Evolutionary conservation across 2,113 vertebrate species (phyloP).

Genomic region (Phrynosoma platyrhinos): DNA sequence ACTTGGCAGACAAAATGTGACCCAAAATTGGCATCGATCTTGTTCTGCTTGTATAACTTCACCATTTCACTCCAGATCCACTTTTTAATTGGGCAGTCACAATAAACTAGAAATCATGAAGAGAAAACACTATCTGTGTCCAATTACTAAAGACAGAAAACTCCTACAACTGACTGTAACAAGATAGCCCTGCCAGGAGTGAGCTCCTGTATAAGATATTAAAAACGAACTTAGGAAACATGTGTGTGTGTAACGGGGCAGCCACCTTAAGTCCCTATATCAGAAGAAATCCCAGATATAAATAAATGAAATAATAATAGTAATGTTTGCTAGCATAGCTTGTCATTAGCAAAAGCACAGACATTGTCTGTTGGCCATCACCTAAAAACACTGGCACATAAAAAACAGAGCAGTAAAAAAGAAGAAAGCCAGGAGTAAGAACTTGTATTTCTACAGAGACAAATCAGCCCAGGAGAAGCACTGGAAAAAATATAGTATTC

Average conservation of each 20-base stretch:
- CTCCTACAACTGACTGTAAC: neutral
- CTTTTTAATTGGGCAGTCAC: neutral
- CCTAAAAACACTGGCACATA: neutral
- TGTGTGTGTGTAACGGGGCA: too few species aligned
- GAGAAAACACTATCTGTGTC: conserved; percentile 6
- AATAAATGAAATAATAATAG: neutral
- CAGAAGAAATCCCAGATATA: neutral
- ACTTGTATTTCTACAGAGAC: neutral
- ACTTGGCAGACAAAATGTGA: neutral
- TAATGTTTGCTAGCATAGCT: neutral
- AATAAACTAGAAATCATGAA: neutral
- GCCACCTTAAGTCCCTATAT: too few species aligned
- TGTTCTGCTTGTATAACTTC: neutral
- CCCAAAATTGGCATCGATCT: neutral
- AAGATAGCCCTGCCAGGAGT: neutral
- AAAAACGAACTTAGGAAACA: neutral
- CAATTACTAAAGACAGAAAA: neutral
- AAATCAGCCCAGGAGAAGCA: neutral
- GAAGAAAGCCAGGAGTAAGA: neutral
- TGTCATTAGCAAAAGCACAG: neutral
- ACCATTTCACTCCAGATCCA: neutral
- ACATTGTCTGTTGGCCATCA: neutral
- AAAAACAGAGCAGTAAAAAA: neutral
- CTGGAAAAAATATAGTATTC: neutral
- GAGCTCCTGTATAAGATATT: neutral